Evolutionary conservation across 2,888 invertebrate species (phyloP).

Genomic region (Oscheius sp.): DNA sequence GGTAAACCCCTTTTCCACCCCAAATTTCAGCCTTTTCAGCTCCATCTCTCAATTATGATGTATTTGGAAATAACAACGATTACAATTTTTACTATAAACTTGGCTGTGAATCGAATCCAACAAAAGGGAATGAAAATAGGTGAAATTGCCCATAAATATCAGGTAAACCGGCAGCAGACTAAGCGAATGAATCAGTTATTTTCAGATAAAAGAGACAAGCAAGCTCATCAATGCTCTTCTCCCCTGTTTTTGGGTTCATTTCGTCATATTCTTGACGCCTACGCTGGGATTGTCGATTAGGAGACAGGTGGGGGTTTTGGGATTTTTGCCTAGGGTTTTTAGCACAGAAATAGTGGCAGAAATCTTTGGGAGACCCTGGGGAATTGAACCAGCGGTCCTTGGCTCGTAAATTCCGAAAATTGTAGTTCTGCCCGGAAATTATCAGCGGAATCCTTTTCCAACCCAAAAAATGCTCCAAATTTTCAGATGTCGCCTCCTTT

Average conservation of each 20-base stretch:
- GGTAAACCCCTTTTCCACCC: background rate
- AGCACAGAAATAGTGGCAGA: too few relatives aligned
- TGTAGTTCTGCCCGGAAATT: too few relatives aligned
- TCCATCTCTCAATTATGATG: slow-evolving; percentile 21
- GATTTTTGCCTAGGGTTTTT: too few relatives aligned
- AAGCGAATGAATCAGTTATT: background rate
- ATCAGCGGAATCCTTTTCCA: background rate
- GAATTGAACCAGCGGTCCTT: too few relatives aligned
- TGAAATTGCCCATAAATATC: slow-evolving; percentile 19
- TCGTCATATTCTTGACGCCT: slow-evolving; percentile 11
- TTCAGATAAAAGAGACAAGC: slow-evolving; percentile 19
- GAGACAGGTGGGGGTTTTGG: background rate
- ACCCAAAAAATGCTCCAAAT: background rate
- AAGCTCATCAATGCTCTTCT: slow-evolving; percentile 14
- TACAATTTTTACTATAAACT: slow-evolving; percentile 13
- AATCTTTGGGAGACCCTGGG: too few relatives aligned
- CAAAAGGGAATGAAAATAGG: slow-evolving; percentile 4
- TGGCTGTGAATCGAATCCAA: slow-evolving; percentile 1
- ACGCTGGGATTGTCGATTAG: background rate
- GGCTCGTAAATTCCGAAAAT: too few relatives aligned
- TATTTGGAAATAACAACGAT: slow-evolving; percentile 20
- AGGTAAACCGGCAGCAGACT: background rate
- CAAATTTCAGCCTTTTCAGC: background rate
- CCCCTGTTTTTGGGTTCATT: slow-evolving; percentile 25
- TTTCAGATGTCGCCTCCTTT: background rate